phyloP scores from a whole-genome alignment of 2,113 vertebrate species.

The Ceyx melanurus region DNA sequence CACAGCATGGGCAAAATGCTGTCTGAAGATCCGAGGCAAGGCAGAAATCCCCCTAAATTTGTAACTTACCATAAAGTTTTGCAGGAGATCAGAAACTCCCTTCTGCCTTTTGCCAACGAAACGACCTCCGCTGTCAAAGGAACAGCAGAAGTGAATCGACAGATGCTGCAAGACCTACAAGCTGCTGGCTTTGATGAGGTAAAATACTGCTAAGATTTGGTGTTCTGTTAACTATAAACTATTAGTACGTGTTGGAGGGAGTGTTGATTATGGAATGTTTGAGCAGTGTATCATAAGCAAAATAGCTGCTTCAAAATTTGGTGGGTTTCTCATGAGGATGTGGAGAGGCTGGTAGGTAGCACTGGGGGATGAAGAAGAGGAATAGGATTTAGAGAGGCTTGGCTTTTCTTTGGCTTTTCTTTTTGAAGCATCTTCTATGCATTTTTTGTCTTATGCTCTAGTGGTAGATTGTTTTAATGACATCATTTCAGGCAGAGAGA shows the following conservation, averaged over 20 bases:
- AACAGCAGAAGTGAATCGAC: slow-evolving; percentile 83
- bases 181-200: slow-evolving; percentile 94
- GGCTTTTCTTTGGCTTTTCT: background rate
- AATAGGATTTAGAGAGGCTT: background rate
- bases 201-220: slow-evolving; percentile 32
- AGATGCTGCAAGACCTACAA: slow-evolving; percentile 86
- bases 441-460: slow-evolving; percentile 36
- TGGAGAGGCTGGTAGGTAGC: background rate
- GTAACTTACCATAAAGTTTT: slow-evolving; percentile 90
- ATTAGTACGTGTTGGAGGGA: background rate
- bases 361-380: background rate
- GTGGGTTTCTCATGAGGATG: background rate
- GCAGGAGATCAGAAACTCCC: slow-evolving; percentile 93
- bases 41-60: slow-evolving; percentile 86
- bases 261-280: background rate
- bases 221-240: background rate
- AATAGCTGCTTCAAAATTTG: background rate
- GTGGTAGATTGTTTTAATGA: background rate
- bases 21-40: slow-evolving; percentile 87
- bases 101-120: slow-evolving; percentile 91
- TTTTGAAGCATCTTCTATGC: background rate
- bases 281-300: background rate
- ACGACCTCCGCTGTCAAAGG: slow-evolving; percentile 74
- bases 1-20: slow-evolving; percentile 78
- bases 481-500: background rate